Evolutionary conservation across 1,140 invertebrate genomes (phyloP), one percentile per base, ranked within the genome.

Genomic region (Melanaphis sacchari): DNA sequence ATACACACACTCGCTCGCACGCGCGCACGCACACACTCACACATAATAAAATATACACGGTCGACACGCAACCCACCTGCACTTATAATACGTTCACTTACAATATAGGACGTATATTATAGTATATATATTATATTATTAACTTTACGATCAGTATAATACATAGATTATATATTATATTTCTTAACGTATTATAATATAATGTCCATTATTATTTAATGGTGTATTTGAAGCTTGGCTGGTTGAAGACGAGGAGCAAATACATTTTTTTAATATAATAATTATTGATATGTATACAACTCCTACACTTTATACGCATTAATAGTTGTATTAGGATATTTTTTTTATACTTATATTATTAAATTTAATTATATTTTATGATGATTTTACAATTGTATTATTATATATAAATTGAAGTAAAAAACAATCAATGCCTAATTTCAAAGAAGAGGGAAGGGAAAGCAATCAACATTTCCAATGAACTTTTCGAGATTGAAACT

Each of bases 31-130:
- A 26, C 52, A 7, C 52, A 54, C 26, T 31, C 31, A 31, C 54
- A 31, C 26, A 59, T 9, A 31, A 59, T 76, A 76, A 21, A 21
- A 36, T 81, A 81, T 81, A 81, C 11, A 21, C 36, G n/a, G 76
- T 81, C 76, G 36, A 82, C 38, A 82, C 81, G 81, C 81, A 40
- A 85, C n/a, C 59, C 59, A 76, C 59, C n/a, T n/a, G 59, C 59
- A 76, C 15, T n/a, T n/a, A 76, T 66, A n/a, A 66, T 66, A 36
- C n/a, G 59, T 66, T 66, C 59, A 18, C 59, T 11, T 66, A 66
- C 9, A 66, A 66, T 66, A 76, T 76, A 76, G 15, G 59, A n/a
- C 31, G 15, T 49, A 49, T 49, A 49, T 46, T 49, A 49, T 46
- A 11, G 26, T 26, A 11, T 66, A 66, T 66, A n/a, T 66, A 59